A percentile compares a stretch with the other conserved stretches of the same genome.
phyloP scores from a whole-genome alignment of 2,113 vertebrate species.

The Steatornis caripensis region DNA sequence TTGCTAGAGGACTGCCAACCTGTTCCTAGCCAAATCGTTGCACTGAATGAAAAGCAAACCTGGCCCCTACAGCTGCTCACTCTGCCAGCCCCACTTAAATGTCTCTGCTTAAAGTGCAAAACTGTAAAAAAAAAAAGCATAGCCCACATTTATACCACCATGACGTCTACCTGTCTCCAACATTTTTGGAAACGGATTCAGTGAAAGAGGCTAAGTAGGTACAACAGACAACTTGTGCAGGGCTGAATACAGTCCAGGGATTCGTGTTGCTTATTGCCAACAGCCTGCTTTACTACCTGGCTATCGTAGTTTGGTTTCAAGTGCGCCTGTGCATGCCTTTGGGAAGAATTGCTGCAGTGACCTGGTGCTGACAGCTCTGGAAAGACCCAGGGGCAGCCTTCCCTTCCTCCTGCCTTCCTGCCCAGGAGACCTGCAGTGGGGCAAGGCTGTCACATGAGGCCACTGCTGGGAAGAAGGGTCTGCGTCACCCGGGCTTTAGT shows the following conservation, averaged over 20 bases:
- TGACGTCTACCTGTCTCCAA: background rate
- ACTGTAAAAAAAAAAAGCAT: background rate
- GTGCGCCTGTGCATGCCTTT: fast-evolving
- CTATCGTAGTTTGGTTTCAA: background rate
- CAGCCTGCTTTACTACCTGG: background rate
- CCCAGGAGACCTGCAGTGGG: fast-evolving
- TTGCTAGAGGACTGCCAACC: background rate
- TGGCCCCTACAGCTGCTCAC: background rate
- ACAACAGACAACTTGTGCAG: background rate
- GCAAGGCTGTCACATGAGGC: background rate
- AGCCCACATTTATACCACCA: background rate
- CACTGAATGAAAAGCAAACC: background rate
- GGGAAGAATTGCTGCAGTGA: background rate
- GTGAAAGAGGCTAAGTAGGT: background rate
- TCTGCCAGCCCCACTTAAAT: fast-evolving
- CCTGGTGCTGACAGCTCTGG: background rate
- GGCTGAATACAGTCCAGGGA: background rate
- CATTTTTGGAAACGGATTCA: background rate
- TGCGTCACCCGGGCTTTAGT: background rate
- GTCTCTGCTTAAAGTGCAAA: background rate
- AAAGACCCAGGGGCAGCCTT: background rate
- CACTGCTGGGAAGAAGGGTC: background rate
- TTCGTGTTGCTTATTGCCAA: background rate
- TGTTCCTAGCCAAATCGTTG: background rate
- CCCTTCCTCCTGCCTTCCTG: background rate